Evolutionary conservation across 2,888 invertebrate species (phyloP).

Genomic region (Cosmopolites sordidus): DNA sequence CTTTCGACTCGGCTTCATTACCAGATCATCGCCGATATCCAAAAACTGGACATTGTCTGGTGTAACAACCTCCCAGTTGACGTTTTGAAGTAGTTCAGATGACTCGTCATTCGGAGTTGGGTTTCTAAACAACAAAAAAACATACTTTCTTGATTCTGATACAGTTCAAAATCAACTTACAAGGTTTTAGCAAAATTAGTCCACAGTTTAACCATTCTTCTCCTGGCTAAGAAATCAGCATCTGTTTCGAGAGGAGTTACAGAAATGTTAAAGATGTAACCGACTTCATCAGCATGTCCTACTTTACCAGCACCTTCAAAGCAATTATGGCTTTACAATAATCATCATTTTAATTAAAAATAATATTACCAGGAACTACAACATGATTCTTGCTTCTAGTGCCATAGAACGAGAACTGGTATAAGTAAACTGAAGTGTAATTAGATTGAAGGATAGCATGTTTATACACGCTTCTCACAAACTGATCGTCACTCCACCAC

Average conservation of each 20-base stretch:
- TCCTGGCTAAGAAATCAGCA: constrained; percentile 29
- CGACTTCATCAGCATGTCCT: constrained; percentile 35
- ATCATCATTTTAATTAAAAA: constrained; percentile 42
- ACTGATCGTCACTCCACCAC: constrained; percentile 28
- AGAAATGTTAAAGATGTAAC: constrained; percentile 33
- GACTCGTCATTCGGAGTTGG: constrained; percentile 39
- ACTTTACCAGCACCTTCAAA: constrained; percentile 33
- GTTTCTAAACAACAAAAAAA: constrained; percentile 31
- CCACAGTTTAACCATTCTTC: constrained; percentile 43
- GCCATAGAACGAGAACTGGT: constrained; percentile 31
- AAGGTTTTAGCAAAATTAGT: constrained; percentile 60
- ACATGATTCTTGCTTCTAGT: constrained; percentile 22
- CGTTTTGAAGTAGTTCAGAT: constrained; percentile 26
- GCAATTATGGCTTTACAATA: background rate
- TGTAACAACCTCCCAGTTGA: constrained; percentile 28
- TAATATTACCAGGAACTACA: constrained; percentile 22
- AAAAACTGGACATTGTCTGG: constrained; percentile 24
- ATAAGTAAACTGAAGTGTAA: constrained; percentile 29
- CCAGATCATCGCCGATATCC: constrained; percentile 28
- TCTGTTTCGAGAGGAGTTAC: constrained; percentile 24
- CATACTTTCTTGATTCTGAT: too few relatives aligned
- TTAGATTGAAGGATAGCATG: constrained; percentile 30
- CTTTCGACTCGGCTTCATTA: constrained; percentile 25
- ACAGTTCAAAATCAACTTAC: constrained; percentile 45
- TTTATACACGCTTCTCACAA: constrained; percentile 25